Conservation (phyloP, 2,113 vertebrate species). For the Tetrao urogallus region DNA sequence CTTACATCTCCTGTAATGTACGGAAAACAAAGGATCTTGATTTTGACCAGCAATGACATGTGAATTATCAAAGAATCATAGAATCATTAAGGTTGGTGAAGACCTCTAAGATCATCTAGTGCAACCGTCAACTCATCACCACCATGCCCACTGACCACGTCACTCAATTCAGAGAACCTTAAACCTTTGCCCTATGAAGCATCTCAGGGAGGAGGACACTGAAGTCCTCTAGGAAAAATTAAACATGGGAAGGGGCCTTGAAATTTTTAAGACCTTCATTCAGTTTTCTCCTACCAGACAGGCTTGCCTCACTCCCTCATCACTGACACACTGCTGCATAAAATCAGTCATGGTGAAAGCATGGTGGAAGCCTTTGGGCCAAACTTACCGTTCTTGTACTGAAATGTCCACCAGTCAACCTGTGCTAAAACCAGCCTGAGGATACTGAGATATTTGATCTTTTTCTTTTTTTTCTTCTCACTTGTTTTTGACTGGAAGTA, state of each 20-base stretch:
- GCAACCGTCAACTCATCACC: no score
- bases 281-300: constrained; percentile 4
- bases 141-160: no score
- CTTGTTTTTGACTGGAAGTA: neutral
- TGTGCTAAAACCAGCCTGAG: neutral
- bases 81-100: no score
- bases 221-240: constrained; percentile 65
- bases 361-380: neutral
- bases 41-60: constrained; percentile 58
- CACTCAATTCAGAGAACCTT: constrained; percentile 38
- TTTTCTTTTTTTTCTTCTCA: neutral
- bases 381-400: neutral
- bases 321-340: neutral
- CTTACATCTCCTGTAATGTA: constrained; percentile 25
- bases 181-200: constrained; percentile 27
- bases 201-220: constrained; percentile 46
- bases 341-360: neutral
- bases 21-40: constrained; percentile 61
- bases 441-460: neutral
- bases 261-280: constrained; percentile 43
- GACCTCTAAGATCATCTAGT: no score
- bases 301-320: neutral
- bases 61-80: neutral
- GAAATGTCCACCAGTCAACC: neutral
- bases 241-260: constrained; percentile 31